Base-by-base conservation (phyloP, 2,888 invertebrate species). In the Nasonia oneida region DNA sequence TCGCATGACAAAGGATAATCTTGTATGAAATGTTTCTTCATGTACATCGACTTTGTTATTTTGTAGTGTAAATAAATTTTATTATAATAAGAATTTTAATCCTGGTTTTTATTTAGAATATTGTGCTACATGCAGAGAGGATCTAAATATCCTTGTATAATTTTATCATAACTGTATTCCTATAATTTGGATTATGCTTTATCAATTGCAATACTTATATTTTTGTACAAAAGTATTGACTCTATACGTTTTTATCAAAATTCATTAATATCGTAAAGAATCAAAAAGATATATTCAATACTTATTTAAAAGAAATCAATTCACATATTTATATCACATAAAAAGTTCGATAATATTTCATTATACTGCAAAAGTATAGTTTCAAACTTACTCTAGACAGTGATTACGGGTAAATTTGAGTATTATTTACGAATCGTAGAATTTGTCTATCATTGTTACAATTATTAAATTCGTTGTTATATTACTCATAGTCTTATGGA, bases 41-140 rank as follows among this genome's bases (percentile, higher is more conserved):
- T 86, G 81, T 87, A 84, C 77, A 87, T 87, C 53, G 47, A 77
- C 90, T 90, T 90, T 91, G 90, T 92, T 93, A 91, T 91, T 90
- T 92, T 91, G 90, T 92, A 93, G 91, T 93, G 93, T 92, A 93
- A 93, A 93, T 93, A 93, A 93, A 92, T 92, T 90, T 91, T 91
- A 91, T 92, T 91, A 89, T 91, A 90, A 90, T 90, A 91, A 87
- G 78, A 78, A 82, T 39, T 33, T n/a, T 3, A 53, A 33, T 39
- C 61, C 79, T 50, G 79, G 64, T 64, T 57, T 37, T 67, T 70
- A 47, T 70, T 83, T 8, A 8, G 3, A 33, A 18, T 14, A 39
- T 39, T 14, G 10, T 14, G 10, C 14, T 23, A 23, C 14, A 33
- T 33, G 14, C 67, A 67, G 18, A 18, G 18, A n/a, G n/a, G 47